Evolutionary conservation across 1,140 invertebrate genomes (phyloP), one percentile per base, ranked within the genome.

Genomic region (Vollenhovia emeryi): DNA sequence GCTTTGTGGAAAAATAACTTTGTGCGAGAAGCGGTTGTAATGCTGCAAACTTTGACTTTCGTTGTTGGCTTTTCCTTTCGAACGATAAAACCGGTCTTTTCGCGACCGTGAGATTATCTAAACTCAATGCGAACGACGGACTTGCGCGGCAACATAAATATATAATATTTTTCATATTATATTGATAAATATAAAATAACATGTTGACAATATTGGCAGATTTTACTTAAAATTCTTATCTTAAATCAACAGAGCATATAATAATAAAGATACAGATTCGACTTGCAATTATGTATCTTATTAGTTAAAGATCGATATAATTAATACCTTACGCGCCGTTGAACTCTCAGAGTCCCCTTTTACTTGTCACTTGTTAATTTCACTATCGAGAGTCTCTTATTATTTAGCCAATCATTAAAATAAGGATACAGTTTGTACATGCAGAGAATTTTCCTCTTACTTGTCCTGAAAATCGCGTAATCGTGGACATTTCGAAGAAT

Each of bases 21-120:
- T 60, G 27, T 2, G 11, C 30, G 40, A n/a, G 45, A 27, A 13
- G 15, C 33, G n/a, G 0, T 36, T 62, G 30, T 7, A 40, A 36
- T 4, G 2, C 0, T 11, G 15, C 21, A 24, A 86, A 79, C 75
- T 86, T 73, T 57, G 86, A 57, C 27, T 68, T 40, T 73, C 27
- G 40, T 50, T 24, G 24, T 43, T 45, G 36, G 18, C 30, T 62
- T 36, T 33, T 33, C 11, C 13, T 8, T 48, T 48, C 57, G 4
- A 13, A 79, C 2, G 27, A 64, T 36, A 4, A n/a, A 66, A n/a
- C 6, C 1, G 18, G 9, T 1, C 7, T 79, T 52, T 40, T 3
- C 33, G 13, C 33, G 40, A 79, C 24, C 7, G 24, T 40, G 21
- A 18, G 33, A 50, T 50, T 74, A 43, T 76, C 3, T 18, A n/a